Conservation (phyloP, 1,140 invertebrate genomes). For the Ooceraea biroi region DNA sequence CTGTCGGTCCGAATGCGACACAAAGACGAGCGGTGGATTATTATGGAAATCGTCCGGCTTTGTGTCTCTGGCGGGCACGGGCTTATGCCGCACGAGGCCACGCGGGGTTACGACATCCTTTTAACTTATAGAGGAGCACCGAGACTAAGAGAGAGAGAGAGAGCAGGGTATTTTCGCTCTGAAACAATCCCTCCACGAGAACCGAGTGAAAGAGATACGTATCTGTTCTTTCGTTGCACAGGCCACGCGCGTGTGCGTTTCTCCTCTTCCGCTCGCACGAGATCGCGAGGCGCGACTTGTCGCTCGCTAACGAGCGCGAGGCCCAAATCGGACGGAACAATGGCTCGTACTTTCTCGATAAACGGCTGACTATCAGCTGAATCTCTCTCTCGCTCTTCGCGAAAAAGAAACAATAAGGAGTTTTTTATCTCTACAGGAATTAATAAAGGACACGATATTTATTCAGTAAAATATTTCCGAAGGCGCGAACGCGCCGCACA, state of each 20-base stretch:
- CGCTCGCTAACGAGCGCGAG: conserved; percentile 37
- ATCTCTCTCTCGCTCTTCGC: not conserved
- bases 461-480: not conserved
- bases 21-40: conserved; percentile 57
- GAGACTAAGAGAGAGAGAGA: conserved; percentile 14
- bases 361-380: not conserved
- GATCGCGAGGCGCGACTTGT: conserved; percentile 26
- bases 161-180: conserved; percentile 12
- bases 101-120: conserved; percentile 53
- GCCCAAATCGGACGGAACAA: conserved; percentile 30
- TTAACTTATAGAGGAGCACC: conserved; percentile 21
- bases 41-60: conserved; percentile 59
- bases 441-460: not conserved
- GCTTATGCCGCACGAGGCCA: conserved; percentile 33
- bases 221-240: conserved; percentile 31
- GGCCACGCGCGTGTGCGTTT: not conserved
- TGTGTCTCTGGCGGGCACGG: conserved; percentile 41
- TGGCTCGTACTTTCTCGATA: not conserved
- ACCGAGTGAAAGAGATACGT: conserved; percentile 33
- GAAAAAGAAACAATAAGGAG: not conserved
- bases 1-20: conserved; percentile 40
- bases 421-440: not conserved
- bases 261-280: conserved; percentile 26
- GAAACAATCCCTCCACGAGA: conserved; percentile 17
- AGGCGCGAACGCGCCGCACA: not conserved